A percentile compares a stretch with the other conserved stretches of the same genome.
Conservation (phyloP, 2,113 vertebrate species). For the Rhadina sibilatrix region DNA sequence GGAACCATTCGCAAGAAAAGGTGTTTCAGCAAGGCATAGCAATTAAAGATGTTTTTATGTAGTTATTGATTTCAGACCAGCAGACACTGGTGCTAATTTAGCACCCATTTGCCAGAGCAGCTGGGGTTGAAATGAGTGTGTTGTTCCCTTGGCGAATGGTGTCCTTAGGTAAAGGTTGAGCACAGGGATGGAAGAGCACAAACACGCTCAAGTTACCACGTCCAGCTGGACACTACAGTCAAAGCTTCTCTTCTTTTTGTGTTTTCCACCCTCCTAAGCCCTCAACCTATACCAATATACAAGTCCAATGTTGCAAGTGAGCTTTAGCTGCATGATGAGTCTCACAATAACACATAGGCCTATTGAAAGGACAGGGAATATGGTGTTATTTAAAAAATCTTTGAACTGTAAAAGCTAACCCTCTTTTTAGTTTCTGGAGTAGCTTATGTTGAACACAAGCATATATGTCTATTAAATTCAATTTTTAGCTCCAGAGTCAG, state of each 20-base stretch:
- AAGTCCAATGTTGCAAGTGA: neutral
- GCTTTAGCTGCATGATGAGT: neutral
- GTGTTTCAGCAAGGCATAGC: neutral
- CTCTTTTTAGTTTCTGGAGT: neutral
- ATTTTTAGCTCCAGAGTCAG: neutral
- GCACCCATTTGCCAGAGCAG: neutral
- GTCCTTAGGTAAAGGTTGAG: neutral
- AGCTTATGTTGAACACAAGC: neutral
- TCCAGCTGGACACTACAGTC: neutral
- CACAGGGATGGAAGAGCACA: neutral
- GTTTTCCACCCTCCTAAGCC: neutral
- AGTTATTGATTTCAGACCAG: neutral
- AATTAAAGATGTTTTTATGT: neutral
- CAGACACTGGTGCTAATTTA: neutral
- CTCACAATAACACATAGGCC: neutral
- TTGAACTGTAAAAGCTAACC: neutral
- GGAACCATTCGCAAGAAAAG: neutral
- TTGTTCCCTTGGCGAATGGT: neutral
- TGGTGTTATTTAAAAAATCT: neutral
- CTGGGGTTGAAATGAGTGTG: neutral
- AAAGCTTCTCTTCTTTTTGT: neutral
- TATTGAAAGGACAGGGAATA: neutral
- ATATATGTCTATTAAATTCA: neutral
- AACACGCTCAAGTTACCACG: accelerated
- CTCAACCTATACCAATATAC: neutral